Conservation (phyloP, 2,888 invertebrate genomes). For the Atherix ibis region DNA sequence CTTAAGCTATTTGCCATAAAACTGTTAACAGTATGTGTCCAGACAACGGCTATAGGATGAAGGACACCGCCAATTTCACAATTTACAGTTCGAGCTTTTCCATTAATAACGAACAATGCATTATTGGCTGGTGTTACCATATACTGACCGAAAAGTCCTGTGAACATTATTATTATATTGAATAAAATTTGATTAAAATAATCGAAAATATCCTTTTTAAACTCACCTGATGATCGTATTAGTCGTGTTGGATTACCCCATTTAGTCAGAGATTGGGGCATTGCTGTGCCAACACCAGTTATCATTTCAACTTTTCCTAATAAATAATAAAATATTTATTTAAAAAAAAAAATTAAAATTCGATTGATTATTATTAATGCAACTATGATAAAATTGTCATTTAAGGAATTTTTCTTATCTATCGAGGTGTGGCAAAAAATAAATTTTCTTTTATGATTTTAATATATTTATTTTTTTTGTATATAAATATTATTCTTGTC, state of each 20-base stretch:
- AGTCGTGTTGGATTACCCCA: slow-evolving; percentile 52
- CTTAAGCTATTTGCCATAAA: background rate
- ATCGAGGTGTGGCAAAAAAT: too few relatives aligned
- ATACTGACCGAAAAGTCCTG: slow-evolving; percentile 52
- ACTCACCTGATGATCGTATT: slow-evolving; percentile 42
- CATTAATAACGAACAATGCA: slow-evolving; percentile 54
- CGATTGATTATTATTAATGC: slow-evolving; percentile 1
- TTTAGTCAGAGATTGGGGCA: slow-evolving; percentile 37
- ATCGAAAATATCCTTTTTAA: background rate
- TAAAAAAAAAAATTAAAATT: slow-evolving; percentile 3
- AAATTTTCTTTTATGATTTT: too few relatives aligned
- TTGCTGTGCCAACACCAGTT: slow-evolving; percentile 50
- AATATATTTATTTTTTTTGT: too few relatives aligned
- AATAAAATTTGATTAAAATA: slow-evolving; percentile 1
- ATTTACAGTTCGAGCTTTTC: slow-evolving; percentile 51
- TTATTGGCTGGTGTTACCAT: slow-evolving; percentile 56
- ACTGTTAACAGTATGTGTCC: slow-evolving; percentile 31
- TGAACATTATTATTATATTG: slow-evolving; percentile 5
- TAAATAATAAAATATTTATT: slow-evolving; percentile 10
- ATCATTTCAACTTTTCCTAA: slow-evolving; percentile 60
- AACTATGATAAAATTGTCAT: too few relatives aligned
- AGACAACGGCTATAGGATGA: slow-evolving; percentile 47
- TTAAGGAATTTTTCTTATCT: too few relatives aligned
- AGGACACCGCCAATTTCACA: slow-evolving; percentile 56
- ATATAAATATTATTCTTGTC: too few relatives aligned